Evolutionary conservation across 2,888 invertebrate genomes (phyloP), one percentile per base, ranked within the genome.

Genomic region (Dorcus parallelipipedus): DNA sequence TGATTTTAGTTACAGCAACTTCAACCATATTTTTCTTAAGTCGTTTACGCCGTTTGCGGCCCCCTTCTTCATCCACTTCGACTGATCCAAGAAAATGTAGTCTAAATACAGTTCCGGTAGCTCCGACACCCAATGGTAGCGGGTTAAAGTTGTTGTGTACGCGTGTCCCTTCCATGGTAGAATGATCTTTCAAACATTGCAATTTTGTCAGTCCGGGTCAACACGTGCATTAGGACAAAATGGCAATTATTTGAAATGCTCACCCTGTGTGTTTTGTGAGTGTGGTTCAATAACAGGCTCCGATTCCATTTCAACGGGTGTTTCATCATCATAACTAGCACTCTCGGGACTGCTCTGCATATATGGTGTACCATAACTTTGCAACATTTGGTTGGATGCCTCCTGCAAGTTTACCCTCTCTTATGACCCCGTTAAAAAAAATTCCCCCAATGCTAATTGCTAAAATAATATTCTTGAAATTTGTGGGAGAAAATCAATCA

Each of bases 11-110:
- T 81, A 91, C 90, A 72, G 91, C 91, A 79, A 91, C 90, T 81
- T 91, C 91, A 75, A 91, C 91, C 91, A 91, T 91, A 82, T 88
- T 87, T 86, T 91, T 91, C 88, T 91, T 91, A 81, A 86, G 88
- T 73, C 90, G 83, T 79, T 86, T 87, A 79, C 89, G 86, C 73
- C 89, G 82, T 71, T 88, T 83, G 70, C 88, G 81, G 74, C 81
- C 81, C 74, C 85, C 84, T 83, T 90, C 89, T 84, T 90, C 91
- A 78, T 90, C 90, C 77, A 91, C 89, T 82, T 91, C 90, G 78
- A 91, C 88, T 73, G 91, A 91, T 79, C 91, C 91, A 77, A 91
- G 88, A 85, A 90, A 91, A 73, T 87, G 83, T 70, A 91, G 88
- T 69, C 90, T 86, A 85, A 90, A 91, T 77, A 90, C 88, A 68